Evolutionary conservation across 2,797 vertebrate genomes (phyloP).

Genomic region (Mormyrops attenuatus): DNA sequence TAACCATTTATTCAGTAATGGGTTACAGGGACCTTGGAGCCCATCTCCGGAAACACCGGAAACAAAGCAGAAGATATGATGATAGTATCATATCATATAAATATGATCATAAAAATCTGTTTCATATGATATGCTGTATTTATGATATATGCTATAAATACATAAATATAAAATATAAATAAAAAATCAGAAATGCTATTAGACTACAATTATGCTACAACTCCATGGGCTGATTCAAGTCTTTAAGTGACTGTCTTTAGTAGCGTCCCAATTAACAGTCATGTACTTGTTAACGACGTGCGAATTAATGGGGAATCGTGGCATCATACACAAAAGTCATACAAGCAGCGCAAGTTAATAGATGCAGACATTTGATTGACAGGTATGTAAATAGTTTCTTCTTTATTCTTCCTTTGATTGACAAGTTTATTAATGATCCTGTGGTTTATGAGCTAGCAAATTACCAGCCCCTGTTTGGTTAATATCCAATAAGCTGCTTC

Average conservation of each 20-base stretch:
- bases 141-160: background rate
- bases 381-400: background rate
- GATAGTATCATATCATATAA: background rate
- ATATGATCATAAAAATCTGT: background rate
- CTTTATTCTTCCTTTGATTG: background rate
- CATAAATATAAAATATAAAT: background rate
- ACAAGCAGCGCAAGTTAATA: background rate
- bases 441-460: background rate
- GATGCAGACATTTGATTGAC: background rate
- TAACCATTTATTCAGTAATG: background rate
- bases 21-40: background rate
- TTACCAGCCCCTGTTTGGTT: background rate
- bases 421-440: constrained; percentile 1
- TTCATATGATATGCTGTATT: background rate
- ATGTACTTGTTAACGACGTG: background rate
- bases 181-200: background rate
- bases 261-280: background rate
- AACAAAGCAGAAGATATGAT: background rate
- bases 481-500: background rate
- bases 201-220: background rate
- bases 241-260: background rate
- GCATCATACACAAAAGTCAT: background rate
- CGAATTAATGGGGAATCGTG: background rate
- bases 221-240: background rate
- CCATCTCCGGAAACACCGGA: background rate